These are phyloP conservation scores for Ostrea denselamellosa DNA, from an alignment of 1,140 invertebrate species.

Conservation along the genomic window DNA sequence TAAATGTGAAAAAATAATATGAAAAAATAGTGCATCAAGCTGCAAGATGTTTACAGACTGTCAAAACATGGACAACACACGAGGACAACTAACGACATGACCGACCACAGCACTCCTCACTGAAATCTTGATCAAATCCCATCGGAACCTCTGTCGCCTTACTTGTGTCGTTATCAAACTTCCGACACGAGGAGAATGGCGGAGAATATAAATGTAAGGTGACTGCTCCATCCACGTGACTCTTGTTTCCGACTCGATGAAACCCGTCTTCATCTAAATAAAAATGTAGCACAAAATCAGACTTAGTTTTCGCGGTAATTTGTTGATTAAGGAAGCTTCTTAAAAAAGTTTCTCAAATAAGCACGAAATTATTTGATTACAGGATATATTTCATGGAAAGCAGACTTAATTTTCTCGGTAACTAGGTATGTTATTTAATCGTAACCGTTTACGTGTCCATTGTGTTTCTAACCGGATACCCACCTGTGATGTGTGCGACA, in stretches of 20 bases:
- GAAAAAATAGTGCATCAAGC: too few species aligned
- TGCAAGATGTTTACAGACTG: too few species aligned
- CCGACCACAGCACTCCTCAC: not conserved
- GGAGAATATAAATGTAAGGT: constrained; percentile 97
- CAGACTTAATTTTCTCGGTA: not conserved
- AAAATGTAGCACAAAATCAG: too few species aligned
- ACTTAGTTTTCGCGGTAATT: too few species aligned
- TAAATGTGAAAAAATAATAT: too few species aligned
- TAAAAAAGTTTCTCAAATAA: too few species aligned
- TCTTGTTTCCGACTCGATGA: constrained; percentile 96
- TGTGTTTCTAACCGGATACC: not conserved
- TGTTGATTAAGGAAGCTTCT: too few species aligned
- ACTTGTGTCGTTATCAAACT: constrained; percentile 95
- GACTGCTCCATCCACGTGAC: constrained; percentile 90
- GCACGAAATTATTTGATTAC: not conserved
- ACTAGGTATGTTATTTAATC: not conserved
- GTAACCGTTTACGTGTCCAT: not conserved
- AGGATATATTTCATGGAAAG: not conserved
- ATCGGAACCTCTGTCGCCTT: constrained; percentile 17
- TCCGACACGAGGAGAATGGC: constrained; percentile 91
- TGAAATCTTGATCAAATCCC: constrained; percentile 4
- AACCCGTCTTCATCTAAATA: constrained; percentile 82
- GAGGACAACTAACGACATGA: not conserved
- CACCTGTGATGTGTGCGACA: not conserved
- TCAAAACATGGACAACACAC: not conserved